Base-by-base conservation (phyloP, 2,797 vertebrate species). In the Philypnodon macrostomus region DNA sequence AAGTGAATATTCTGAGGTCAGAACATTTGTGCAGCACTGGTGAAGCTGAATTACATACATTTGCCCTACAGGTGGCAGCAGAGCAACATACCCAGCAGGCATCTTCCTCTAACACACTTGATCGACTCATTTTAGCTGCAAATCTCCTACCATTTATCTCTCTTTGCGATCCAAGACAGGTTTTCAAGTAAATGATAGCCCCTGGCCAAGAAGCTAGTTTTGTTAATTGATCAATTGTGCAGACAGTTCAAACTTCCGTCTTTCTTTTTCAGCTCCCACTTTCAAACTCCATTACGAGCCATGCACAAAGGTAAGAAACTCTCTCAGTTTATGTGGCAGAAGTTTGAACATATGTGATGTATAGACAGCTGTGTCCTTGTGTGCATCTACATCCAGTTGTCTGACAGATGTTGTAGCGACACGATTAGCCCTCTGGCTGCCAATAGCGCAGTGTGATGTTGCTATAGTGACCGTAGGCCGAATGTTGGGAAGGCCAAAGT, bases 391-490 rank as follows among this genome's bases (percentile, higher is more conserved):
- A 35, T 24, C 30, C 48, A 44, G 52, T 37, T 67, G 72, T 64
- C 50, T 70, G 58, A 68, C 75, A 70, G 75, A 74, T 78, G 75
- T 75, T 79, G 60, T 62, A 62, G 67, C 30, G 57, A 61, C 77
- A 71, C 57, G 57, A 78, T 80, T 69, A 57, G 67, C 67, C 72
- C 64, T 72, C 40, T 44, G 73, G 71, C 65, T 78, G 70, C 52
- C 59, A 47, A 63, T 27, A 30, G 47, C 57, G 61, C 63, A 50
- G 48, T 79, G 69, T 70, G 64, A 72, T 74, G 85, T 85, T 86
- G 78, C 84, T 72, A 85, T 85, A 83, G 84, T 75, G 77, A 87
- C 80, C 56, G 71, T 59, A 56, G 59, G 45, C n/a, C 66, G 74
- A 81, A 74, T 55, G 73, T 56, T 77, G 67, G 64, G 75, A 76